Base-by-base conservation (phyloP, 2,888 invertebrate species). In the Heterodera filipjevi region DNA sequence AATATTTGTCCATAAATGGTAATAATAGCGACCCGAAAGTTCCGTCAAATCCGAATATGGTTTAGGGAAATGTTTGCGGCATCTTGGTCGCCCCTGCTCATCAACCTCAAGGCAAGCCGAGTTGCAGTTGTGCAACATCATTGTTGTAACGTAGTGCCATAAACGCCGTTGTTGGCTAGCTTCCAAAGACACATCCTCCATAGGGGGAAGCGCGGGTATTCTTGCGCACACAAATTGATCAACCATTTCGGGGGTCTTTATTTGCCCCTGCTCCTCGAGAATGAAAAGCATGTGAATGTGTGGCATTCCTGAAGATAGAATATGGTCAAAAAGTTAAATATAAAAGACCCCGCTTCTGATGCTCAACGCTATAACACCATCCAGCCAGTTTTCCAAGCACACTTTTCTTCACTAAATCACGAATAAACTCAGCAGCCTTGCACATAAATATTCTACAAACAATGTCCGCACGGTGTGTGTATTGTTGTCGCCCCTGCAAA, bases 351-450 rank as follows among this genome's bases (percentile, higher is more conserved):
- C 77, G 39, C 32, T 77, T 77, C 12, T 77, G 77, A 12, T 77
- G 77, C 8, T 77, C 77, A 0, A 77, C 77, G 10, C 44, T 76
- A 33, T 77, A 77, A 22, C 49, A 53, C 44, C 46, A 77, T 8
- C 71, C 71, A 30, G 30, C 71, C 1, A 77, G 78, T 30, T 35
- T 71, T 27, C 77, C 77, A 19, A 77, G 49, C 19, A 77, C 46
- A 22, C 33, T 71, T 30, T 14, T 30, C n/a, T 53, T 78, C 5
- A 77, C 14, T 0, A 77, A 16, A 27, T 77, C 77, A 2, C n/a
- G 8, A 10, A 77, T 27, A n/a, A 77, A 46, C 32, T 75, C 77
- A 16, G n/a, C 19, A n/a, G 77, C 71, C 30, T 77, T 70, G n/a
- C 30, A 30, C n/a, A 77, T 39, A 19, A 77, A 77, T 2, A 77